Base-by-base conservation (phyloP, 2,113 vertebrate genomes). In the Picathartes gymnocephalus region DNA sequence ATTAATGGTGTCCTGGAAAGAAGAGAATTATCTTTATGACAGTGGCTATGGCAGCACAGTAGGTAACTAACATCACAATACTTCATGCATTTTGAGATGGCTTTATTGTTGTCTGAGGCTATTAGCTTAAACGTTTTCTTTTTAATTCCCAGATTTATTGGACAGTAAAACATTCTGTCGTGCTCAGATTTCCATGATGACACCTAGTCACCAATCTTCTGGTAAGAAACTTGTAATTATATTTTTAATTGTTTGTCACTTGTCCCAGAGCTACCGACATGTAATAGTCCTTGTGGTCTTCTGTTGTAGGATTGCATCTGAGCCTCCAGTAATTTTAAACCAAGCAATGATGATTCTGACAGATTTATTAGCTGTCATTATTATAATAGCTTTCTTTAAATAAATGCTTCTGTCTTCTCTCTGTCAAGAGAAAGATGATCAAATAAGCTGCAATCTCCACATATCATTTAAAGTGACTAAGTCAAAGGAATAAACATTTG, bases 21-120 rank as follows among this genome's bases (percentile, higher is more conserved):
- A 98, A 86, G 98, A 98, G 4, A 97, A 97, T 87, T 98, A 98
- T 93, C 94, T 98, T 44, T 98, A 98, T 17, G 98, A 98, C 42
- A 96, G 93, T 97, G 97, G 90, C 96, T 98, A 98, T 98, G 98
- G 98, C 96, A 98, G 97, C 92, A 98, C 98, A 98, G 98, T 98
- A 98, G 97, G 98, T 98, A 97, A 98, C 97, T 98, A 98, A 93
- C 94, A 84, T 78, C 87, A 93, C n/a, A 82, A 28, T 85, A 64
- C 33, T 74, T 77, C 25, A 68, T 33, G 21, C n/a, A 82, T 92
- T 86, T 47, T 71, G 60, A 85, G 37, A 39, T 37, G 47, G 69
- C 30, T 74, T 45, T 66, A 37, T 70, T 90, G 21, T 68, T 74
- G 31, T 70, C 73, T 92, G 60, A 90, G 66, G 51, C 68, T 81